Evolutionary conservation across 2,888 invertebrate genomes (phyloP).

Genomic region (Coenonympha arcania): DNA sequence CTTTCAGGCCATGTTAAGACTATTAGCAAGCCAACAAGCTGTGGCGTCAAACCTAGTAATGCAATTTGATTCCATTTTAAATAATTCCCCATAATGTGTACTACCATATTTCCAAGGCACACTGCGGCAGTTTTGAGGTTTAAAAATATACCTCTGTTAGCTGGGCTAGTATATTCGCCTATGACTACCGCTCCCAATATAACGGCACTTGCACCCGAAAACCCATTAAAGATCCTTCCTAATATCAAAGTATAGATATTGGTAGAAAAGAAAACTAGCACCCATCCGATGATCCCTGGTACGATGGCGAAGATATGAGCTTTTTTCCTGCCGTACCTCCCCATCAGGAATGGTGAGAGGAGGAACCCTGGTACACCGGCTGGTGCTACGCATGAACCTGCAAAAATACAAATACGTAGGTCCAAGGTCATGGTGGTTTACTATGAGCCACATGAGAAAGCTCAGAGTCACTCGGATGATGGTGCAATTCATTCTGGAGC

Average conservation of each 20-base stretch:
- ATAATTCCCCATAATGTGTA: slow-evolving; percentile 39
- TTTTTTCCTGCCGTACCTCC: slow-evolving; percentile 37
- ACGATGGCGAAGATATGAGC: slow-evolving; percentile 37
- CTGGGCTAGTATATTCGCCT: slow-evolving; percentile 49
- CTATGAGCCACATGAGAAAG: too few species aligned
- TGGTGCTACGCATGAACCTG: slow-evolving; percentile 42
- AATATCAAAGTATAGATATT: slow-evolving; percentile 36
- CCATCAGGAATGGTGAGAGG: slow-evolving; percentile 42
- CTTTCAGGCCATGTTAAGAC: slow-evolving; percentile 73
- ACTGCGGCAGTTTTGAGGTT: slow-evolving; percentile 46
- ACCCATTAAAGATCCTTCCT: slow-evolving; percentile 40
- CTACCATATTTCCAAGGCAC: slow-evolving; percentile 38
- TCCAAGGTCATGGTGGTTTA: too few species aligned
- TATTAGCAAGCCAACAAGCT: slow-evolving; percentile 34
- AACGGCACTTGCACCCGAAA: slow-evolving; percentile 38
- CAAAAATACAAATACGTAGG: too few species aligned
- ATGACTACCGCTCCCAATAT: slow-evolving; percentile 46
- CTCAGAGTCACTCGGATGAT: too few species aligned
- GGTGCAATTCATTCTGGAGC: too few species aligned
- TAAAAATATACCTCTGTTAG: slow-evolving; percentile 47
- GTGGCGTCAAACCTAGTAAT: slow-evolving; percentile 35
- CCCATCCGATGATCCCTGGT: slow-evolving; percentile 44
- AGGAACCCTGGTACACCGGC: slow-evolving; percentile 40
- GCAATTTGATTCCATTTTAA: slow-evolving; percentile 43
- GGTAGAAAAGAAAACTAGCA: slow-evolving; percentile 38